A percentile compares a stretch with the other conserved stretches of the same genome.
Evolutionary conservation across 1,140 invertebrate genomes (phyloP).

Genomic region (Zaprionus ghesquierei): DNA sequence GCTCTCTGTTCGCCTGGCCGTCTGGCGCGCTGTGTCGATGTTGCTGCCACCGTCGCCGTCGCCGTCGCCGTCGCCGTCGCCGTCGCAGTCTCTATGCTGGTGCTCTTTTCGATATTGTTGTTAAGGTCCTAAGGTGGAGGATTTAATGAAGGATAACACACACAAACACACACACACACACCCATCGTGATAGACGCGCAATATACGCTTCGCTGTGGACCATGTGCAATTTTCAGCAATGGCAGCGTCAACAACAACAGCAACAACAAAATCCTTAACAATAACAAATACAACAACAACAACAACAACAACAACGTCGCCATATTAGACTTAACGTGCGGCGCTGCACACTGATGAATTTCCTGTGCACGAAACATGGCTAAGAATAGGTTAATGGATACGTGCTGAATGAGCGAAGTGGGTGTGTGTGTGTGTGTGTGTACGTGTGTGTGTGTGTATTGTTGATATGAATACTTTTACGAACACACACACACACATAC

Average conservation of each 20-base stretch:
- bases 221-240: slow-evolving; percentile 48
- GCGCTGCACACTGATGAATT: slow-evolving; percentile 56
- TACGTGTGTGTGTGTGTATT: not conserved
- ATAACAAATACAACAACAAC: not conserved
- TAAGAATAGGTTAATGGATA: slow-evolving; percentile 32
- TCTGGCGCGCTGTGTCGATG: slow-evolving; percentile 8
- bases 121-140: slow-evolving; percentile 73
- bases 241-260: not conserved
- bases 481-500: no score
- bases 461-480: no score
- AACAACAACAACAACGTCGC: not conserved
- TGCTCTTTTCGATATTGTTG: slow-evolving; percentile 76
- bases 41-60: no score
- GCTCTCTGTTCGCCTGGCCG: not conserved
- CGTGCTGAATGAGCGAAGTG: not conserved
- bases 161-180: slow-evolving; percentile 23
- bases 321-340: slow-evolving; percentile 20
- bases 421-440: not conserved
- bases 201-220: slow-evolving; percentile 14
- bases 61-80: no score
- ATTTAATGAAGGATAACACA: slow-evolving; percentile 76
- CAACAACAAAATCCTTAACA: not conserved
- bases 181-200: slow-evolving; percentile 15
- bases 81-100: slow-evolving; percentile 33
- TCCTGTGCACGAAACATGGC: slow-evolving; percentile 34